Conservation (phyloP, 2,797 vertebrate genomes). For the Champsocephalus esox region DNA sequence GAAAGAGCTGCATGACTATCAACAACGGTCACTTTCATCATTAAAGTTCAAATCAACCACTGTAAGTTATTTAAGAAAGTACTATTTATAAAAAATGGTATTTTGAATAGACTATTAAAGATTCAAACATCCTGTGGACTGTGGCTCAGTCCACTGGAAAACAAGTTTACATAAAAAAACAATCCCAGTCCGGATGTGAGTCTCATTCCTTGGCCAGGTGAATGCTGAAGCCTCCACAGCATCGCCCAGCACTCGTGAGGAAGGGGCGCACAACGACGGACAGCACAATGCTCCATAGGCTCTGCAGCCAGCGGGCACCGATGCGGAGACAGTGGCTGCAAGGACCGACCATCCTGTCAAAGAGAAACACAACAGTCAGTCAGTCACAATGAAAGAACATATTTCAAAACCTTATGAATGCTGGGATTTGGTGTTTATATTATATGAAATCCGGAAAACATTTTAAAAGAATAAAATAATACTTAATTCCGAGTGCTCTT, state of each 20-base stretch:
- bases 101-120: conserved; percentile 3
- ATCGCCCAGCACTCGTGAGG: conserved; percentile 76
- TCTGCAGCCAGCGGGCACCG: conserved; percentile 79
- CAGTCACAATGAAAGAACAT: background rate
- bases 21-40: no score
- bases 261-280: conserved; percentile 73
- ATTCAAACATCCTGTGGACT: background rate
- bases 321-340: conserved; percentile 74
- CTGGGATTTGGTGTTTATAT: no score
- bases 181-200: conserved; percentile 14
- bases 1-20: no score
- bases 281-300: conserved; percentile 79
- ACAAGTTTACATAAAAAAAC: background rate
- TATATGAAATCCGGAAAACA: no score
- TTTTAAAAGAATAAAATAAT: no score
- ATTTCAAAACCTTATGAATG: background rate
- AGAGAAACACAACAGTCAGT: conserved; percentile 15
- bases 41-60: no score
- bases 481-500: no score
- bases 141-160: conserved; percentile 17
- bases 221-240: conserved; percentile 78
- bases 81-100: background rate
- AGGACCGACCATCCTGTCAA: conserved; percentile 81
- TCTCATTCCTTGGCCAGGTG: conserved; percentile 78
- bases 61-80: no score